A percentile compares a stretch with the other conserved stretches of the same genome.
These are phyloP conservation scores for Telmatherina bonti DNA, from an alignment of 2,797 vertebrate species.

Conservation along the genomic window DNA sequence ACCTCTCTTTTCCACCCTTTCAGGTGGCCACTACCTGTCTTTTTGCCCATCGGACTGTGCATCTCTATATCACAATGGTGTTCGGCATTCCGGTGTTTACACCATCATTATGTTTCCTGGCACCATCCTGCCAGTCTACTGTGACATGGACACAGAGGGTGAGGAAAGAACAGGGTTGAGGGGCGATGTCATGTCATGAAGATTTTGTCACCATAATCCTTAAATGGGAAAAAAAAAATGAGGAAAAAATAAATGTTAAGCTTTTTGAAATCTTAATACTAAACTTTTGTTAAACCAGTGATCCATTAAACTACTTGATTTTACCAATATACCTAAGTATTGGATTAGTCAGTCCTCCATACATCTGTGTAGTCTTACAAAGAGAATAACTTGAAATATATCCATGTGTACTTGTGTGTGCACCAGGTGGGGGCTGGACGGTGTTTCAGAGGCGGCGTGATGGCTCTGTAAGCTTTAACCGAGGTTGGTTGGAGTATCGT, in stretches of 20 bases:
- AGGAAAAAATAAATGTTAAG: too few relatives aligned
- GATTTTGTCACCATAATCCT: too few relatives aligned
- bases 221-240: too few relatives aligned
- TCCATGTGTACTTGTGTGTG: not conserved
- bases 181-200: not conserved
- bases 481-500: slow-evolving; percentile 80
- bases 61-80: slow-evolving; percentile 83
- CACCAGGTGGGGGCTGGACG: slow-evolving; percentile 81
- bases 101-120: slow-evolving; percentile 79
- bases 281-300: too few relatives aligned
- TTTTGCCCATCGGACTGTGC: slow-evolving; percentile 87
- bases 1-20: not conserved
- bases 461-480: slow-evolving; percentile 80
- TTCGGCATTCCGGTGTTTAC: slow-evolving; percentile 83
- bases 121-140: slow-evolving; percentile 80
- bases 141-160: slow-evolving; percentile 90
- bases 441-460: slow-evolving; percentile 78
- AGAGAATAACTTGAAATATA: not conserved
- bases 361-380: not conserved
- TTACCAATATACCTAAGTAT: not conserved
- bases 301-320: not conserved
- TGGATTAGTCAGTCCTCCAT: not conserved
- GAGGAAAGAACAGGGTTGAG: slow-evolving; percentile 11
- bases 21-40: slow-evolving; percentile 76
- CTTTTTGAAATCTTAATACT: too few relatives aligned